Base-by-base conservation (phyloP, 53 echinoderm and acorn worm species). In the Apostichopus leukothele region DNA sequence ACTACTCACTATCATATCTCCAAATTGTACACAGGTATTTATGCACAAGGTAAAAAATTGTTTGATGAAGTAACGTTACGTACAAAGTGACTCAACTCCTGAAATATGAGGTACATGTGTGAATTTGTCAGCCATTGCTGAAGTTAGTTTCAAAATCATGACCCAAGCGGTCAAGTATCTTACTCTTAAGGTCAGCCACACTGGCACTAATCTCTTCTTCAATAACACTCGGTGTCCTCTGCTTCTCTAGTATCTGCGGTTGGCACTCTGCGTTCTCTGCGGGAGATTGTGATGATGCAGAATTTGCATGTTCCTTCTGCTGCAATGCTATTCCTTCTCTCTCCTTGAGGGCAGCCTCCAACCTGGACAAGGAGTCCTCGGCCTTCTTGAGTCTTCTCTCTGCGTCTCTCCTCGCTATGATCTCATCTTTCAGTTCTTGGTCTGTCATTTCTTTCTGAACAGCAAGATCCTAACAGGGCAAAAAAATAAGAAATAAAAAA, bases 401-500 rank as follows among this genome's bases (percentile, higher is more conserved):
- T 4, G 99, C 99, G 10, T 99, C 99, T 76, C 92, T 89, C 25
- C 99, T 92, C 12, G 99, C 96, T 68, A 99, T 96, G 76, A 96
- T 96, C 90, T 99, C 96, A 60, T 99, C 94, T 73, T 91, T 89
- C 20, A 99, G 88, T 88, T 96, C 96, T 6, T 96, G 89, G 83
- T 99, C 99, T 20, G 99, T 99, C 91, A 99, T 83, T 76, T 99
- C 96, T 75, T 99, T 99, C 83, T 99, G 99, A 5, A 99, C 90
- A 4, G 99, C 96, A 18, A 99, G 87, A 83, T 99, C 99, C 98
- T 98, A 80, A 7, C 7, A 5, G 10, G 10, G 6, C 5, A 57
- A 57, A 57, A 57, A 57, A 57, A 57, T 10, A 57, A 5, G 10
- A 57, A 57, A 57, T 57, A 57, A 57, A 57, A 10, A 5, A 57